phyloP scores from a whole-genome alignment of 2,888 invertebrate species.

The Mesorhabditis spiculigera region DNA sequence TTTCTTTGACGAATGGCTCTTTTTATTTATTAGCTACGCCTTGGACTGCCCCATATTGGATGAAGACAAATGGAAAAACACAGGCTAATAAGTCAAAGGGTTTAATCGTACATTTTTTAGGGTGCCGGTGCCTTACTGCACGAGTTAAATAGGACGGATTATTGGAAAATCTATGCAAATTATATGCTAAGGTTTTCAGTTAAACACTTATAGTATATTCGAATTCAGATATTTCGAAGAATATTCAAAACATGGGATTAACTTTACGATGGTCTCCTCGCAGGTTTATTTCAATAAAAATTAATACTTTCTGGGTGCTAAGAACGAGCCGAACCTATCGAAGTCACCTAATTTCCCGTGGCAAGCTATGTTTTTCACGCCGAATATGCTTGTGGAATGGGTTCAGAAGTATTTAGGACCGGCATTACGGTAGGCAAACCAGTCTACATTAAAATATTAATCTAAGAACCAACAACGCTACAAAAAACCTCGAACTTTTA shows the following conservation, averaged over 20 bases:
- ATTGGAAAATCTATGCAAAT: background rate
- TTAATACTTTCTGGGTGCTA: background rate
- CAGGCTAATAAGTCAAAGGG: background rate
- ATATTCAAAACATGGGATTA: background rate
- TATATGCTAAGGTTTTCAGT: background rate
- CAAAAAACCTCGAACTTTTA: background rate
- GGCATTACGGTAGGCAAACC: background rate
- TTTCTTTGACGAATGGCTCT: slow-evolving; percentile 4
- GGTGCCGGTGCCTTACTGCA: slow-evolving; percentile 5
- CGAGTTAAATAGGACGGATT: background rate
- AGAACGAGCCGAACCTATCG: slow-evolving; percentile 2
- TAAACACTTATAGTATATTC: background rate
- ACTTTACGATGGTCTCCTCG: background rate
- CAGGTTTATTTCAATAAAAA: background rate
- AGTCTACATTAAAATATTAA: background rate
- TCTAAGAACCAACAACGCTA: background rate
- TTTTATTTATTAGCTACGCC: background rate
- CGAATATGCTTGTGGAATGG: background rate
- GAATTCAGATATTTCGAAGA: slow-evolving; percentile 5
- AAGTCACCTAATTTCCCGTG: background rate
- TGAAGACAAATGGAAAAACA: slow-evolving; percentile 2
- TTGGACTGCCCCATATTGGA: slow-evolving; percentile 1
- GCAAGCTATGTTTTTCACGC: slow-evolving; percentile 3
- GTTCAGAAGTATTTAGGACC: slow-evolving; percentile 1
- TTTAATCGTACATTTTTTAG: background rate